Conservation (phyloP, 2,888 invertebrate genomes). For the Caenorhabditis becei region DNA sequence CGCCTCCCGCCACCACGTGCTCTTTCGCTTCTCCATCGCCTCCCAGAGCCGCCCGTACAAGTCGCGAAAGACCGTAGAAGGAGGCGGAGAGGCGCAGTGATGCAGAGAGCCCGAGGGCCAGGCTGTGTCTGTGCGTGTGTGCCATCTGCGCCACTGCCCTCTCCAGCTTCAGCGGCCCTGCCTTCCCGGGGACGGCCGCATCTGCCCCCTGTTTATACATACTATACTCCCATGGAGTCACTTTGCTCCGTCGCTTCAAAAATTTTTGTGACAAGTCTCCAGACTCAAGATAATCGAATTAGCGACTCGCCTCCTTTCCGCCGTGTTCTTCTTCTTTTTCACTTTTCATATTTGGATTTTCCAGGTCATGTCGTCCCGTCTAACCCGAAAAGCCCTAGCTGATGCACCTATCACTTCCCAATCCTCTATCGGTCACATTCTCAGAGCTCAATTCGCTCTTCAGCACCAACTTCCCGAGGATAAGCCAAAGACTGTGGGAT, state of each 20-base stretch:
- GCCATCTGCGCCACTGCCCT: constrained; percentile 37
- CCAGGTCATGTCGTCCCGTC: constrained; percentile 7
- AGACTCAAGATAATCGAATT: not conserved
- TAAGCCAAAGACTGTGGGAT: constrained; percentile 61
- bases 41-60: constrained; percentile 14
- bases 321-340: not conserved
- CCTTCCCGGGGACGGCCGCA: constrained; percentile 20
- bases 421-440: constrained; percentile 51
- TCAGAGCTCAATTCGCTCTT: constrained; percentile 50
- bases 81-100: constrained; percentile 17
- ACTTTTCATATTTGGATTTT: not conserved
- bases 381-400: constrained; percentile 22
- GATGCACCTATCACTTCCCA: constrained; percentile 20
- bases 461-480: constrained; percentile 39
- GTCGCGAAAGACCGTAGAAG: constrained; percentile 12
- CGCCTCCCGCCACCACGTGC: constrained; percentile 2
- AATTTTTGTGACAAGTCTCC: not conserved
- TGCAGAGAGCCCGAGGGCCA: constrained; percentile 43
- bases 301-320: not conserved
- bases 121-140: constrained; percentile 7
- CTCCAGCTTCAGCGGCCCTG: constrained; percentile 8
- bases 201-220: constrained; percentile 11
- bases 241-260: not conserved
- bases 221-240: too few species aligned
- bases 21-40: not conserved